These are phyloP conservation scores for Platycercus adscitus DNA, from an alignment of 2,113 vertebrate species.

Conservation along the genomic window DNA sequence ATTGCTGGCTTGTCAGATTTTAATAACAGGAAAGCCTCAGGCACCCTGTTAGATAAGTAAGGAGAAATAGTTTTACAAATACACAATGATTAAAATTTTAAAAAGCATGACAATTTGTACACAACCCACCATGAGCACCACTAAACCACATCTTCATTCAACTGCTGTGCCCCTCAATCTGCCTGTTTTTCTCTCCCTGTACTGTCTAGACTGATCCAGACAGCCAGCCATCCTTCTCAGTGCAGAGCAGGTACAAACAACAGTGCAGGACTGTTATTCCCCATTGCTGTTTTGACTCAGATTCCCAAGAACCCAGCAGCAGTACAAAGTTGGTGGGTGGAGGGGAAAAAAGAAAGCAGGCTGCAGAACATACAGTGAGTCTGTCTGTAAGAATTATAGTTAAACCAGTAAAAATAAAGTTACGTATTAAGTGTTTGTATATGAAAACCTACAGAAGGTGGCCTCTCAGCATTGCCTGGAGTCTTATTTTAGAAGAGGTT, in stretches of 20 bases:
- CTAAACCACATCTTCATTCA: not conserved
- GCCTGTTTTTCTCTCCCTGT: not conserved
- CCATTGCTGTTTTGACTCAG: not conserved
- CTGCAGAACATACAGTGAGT: not conserved
- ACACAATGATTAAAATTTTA: not conserved
- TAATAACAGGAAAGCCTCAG: not conserved
- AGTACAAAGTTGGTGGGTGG: not conserved
- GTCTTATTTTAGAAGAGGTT: not conserved
- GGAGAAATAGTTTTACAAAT: not conserved
- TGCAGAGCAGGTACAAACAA: not conserved
- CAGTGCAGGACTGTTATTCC: not conserved
- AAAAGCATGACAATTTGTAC: not conserved
- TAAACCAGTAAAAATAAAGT: not conserved
- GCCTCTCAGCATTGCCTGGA: not conserved
- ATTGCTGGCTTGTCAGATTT: not conserved
- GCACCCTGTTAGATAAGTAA: not conserved
- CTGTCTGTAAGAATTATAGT: not conserved
- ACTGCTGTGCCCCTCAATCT: not conserved
- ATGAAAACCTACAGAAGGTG: not conserved
- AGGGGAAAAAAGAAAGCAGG: not conserved
- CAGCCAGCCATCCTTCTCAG: not conserved
- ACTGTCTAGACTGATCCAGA: not conserved
- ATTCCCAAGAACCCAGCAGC: not conserved
- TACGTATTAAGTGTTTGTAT: not conserved
- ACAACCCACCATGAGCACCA: not conserved